Conservation (phyloP, 2,797 vertebrate genomes). For the Halcyon chelicuti region DNA sequence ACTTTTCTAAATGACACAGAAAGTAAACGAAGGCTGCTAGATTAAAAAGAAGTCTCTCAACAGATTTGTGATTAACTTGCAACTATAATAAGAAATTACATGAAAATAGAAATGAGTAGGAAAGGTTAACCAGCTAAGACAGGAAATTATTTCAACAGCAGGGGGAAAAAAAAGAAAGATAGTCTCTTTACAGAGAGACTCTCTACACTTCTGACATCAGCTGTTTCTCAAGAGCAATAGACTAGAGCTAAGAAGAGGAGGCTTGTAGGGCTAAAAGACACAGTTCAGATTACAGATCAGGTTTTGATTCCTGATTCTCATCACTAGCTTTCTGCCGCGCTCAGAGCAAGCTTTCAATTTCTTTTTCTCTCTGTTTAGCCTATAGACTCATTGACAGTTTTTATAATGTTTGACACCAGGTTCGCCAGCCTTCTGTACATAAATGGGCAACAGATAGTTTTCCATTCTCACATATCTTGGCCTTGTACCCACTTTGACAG, state of each 20-base stretch:
- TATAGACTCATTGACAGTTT: neutral
- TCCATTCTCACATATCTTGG: neutral
- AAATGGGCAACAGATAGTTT: neutral
- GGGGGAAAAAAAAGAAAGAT: neutral
- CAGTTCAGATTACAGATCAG: neutral
- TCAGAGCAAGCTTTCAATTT: neutral
- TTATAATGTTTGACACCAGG: neutral
- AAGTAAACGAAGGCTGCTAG: conserved; percentile 61
- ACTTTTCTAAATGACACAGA: conserved; percentile 47
- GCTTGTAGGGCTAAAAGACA: neutral
- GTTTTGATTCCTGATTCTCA: neutral
- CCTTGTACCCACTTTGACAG: neutral
- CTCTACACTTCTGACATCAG: neutral
- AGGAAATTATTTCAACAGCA: conserved; percentile 53
- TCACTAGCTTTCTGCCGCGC: neutral
- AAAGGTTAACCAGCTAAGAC: conserved; percentile 74
- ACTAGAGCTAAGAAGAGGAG: neutral
- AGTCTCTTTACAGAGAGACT: neutral
- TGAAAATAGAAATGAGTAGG: conserved; percentile 73
- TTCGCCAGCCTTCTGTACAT: neutral
- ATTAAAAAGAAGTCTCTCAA: conserved; percentile 71
- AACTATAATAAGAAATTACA: conserved; percentile 73
- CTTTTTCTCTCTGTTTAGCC: neutral
- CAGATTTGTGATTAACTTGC: conserved; percentile 77
- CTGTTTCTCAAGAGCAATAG: conserved; percentile 62